Evolutionary conservation across 2,113 vertebrate species (phyloP).

Genomic region (Danionella cerebrum): DNA sequence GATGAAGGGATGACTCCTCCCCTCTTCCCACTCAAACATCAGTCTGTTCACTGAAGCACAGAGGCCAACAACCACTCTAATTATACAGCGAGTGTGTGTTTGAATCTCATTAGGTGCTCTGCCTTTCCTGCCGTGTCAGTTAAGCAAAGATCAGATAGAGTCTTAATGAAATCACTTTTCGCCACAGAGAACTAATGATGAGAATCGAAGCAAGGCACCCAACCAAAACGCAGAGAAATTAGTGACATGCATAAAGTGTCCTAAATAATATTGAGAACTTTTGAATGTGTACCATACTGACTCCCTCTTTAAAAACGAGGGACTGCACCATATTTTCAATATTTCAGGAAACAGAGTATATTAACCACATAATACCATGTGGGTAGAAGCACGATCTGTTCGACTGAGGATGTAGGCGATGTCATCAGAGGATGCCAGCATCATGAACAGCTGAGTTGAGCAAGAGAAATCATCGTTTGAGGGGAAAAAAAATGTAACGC

Average conservation of each 20-base stretch:
- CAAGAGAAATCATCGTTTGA: no score
- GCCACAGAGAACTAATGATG: not conserved
- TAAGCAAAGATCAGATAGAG: slow-evolving; percentile 28
- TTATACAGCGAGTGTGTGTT: not conserved
- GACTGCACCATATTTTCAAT: no score
- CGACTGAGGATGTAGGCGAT: no score
- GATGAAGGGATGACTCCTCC: not conserved
- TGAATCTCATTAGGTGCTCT: slow-evolving; percentile 22
- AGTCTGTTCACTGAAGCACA: slow-evolving; percentile 7
- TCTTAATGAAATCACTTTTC: slow-evolving; percentile 20
- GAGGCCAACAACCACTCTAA: slow-evolving; percentile 2
- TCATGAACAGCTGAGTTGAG: no score
- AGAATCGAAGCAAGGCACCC: not conserved
- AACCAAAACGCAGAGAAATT: not conserved
- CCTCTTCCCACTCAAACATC: slow-evolving; percentile 8
- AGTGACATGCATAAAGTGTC: not conserved
- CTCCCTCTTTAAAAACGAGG: no score
- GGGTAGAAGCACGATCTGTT: no score
- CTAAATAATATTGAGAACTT: no score
- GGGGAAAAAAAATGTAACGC: no score
- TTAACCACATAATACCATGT: no score
- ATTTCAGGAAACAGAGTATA: no score
- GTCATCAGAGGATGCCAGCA: no score
- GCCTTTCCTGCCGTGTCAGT: slow-evolving; percentile 24
- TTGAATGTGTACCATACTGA: no score